Percentiles rank a stretch among this genome's conserved stretches.
Evolutionary conservation across 2,888 invertebrate species (phyloP).

Genomic region (Daptonema setosum): DNA sequence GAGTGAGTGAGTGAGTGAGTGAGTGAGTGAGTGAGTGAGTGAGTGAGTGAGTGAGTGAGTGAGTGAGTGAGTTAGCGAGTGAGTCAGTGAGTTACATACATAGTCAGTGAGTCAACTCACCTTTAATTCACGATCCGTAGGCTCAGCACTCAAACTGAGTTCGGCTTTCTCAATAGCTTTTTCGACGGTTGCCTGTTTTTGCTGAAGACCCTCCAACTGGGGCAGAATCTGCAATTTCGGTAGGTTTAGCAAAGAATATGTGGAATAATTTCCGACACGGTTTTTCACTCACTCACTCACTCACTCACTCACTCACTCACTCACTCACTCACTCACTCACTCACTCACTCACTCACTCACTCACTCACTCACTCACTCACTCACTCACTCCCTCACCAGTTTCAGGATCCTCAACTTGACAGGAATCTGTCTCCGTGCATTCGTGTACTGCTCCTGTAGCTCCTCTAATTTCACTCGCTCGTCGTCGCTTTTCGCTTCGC

Average conservation of each 20-base stretch:
- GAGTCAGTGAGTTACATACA: too few species aligned
- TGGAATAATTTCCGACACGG: too few species aligned
- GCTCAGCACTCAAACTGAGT: not conserved
- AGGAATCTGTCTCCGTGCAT: conserved; percentile 1
- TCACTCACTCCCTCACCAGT: not conserved
- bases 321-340: too few species aligned
- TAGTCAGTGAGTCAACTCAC: not conserved
- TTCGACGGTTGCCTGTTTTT: not conserved
- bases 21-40: too few species aligned
- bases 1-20: too few species aligned
- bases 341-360: too few species aligned
- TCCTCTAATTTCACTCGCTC: not conserved
- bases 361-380: too few species aligned
- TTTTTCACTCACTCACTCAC: too few species aligned
- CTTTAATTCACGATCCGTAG: not conserved
- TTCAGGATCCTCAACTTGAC: conserved; percentile 1
- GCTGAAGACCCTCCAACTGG: not conserved
- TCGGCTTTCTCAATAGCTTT: not conserved
- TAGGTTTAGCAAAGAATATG: too few species aligned
- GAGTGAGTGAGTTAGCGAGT: too few species aligned
- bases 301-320: too few species aligned
- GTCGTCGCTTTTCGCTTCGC: not conserved
- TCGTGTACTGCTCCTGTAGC: not conserved
- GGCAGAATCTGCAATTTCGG: not conserved
- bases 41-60: too few species aligned